phyloP scores from a whole-genome alignment of 2,888 invertebrate genomes.

The Yponomeuta sedellus region DNA sequence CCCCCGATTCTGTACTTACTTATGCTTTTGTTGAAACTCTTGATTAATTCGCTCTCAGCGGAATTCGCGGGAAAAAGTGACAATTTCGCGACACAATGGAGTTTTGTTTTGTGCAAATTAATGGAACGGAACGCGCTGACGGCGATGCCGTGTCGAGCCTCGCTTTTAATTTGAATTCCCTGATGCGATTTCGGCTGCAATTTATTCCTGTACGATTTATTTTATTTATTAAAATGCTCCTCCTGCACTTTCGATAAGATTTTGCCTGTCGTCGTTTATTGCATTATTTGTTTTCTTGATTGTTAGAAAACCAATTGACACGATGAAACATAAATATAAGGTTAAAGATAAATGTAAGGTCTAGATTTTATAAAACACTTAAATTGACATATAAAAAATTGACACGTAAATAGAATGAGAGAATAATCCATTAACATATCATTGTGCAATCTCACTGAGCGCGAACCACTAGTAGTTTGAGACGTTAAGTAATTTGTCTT shows the following conservation, averaged over 20 bases:
- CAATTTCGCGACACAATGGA: not conserved
- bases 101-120: constrained; percentile 2
- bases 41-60: not conserved
- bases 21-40: not conserved
- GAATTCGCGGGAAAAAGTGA: not conserved
- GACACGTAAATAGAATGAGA: too few relatives aligned
- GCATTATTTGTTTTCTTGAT: too few relatives aligned
- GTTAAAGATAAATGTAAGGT: too few relatives aligned
- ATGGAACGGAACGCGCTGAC: not conserved
- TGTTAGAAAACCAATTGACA: too few relatives aligned
- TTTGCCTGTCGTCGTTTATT: not conserved
- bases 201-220: not conserved
- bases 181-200: not conserved
- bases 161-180: not conserved
- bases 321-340: too few relatives aligned
- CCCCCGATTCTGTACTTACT: not conserved
- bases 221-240: too few relatives aligned
- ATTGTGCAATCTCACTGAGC: too few relatives aligned
- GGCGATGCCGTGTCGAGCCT: not conserved
- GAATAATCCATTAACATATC: too few relatives aligned
- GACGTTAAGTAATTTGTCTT: too few relatives aligned
- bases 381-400: too few relatives aligned
- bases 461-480: too few relatives aligned
- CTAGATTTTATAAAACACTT: too few relatives aligned
- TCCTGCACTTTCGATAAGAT: not conserved